Base-by-base conservation (phyloP, 2,888 invertebrate species). In the Oligia fasciuncula region DNA sequence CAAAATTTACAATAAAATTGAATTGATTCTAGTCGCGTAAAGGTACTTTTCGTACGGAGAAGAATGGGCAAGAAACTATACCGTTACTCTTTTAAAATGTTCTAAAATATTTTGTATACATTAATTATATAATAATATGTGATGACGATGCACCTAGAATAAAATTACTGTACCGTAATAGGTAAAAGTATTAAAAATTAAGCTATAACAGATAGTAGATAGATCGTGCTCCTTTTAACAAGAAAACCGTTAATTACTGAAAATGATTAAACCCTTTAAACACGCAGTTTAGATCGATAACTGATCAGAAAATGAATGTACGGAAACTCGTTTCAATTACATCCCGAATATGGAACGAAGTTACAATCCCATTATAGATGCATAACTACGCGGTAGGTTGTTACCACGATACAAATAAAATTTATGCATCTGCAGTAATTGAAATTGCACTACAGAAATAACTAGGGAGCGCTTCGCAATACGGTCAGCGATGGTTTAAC, bases 371-470 rank as follows among this genome's bases (percentile, higher is more conserved):
- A 83, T 89, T 85, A 80, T 79, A 88, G 83, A 83, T 70, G 74
- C 70, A 87, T 82, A 88, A 81, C 81, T 77, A 81, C 79, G 49
- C 51, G 63, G 79, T 74, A 70, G 77, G 83, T 76, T 77, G 79
- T 79, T 80, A 77, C 87, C 70, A 84, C 79, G 85, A 85, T 86
- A 88, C 77, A 84, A 87, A 87, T 89, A 87, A 87, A 89, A 89
- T 89, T 83, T 88, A 89, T 87, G 85, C 83, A 84, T 87, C 83
- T 87, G 86, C 88, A 86, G 80, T 88, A 88, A 89, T 88, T 89
- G 89, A 83, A 87, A 89, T 89, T 84, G 87, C 78, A 80, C 73
- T 81, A 87, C 86, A 85, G 83, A 86, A 81, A 89, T 87, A 87
- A 87, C 85, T 87, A 67, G 79, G 79, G 35, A 76, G 49, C 75